Evolutionary conservation across 1,140 invertebrate genomes (phyloP).

Genomic region (Hylyphantes graminicola): DNA sequence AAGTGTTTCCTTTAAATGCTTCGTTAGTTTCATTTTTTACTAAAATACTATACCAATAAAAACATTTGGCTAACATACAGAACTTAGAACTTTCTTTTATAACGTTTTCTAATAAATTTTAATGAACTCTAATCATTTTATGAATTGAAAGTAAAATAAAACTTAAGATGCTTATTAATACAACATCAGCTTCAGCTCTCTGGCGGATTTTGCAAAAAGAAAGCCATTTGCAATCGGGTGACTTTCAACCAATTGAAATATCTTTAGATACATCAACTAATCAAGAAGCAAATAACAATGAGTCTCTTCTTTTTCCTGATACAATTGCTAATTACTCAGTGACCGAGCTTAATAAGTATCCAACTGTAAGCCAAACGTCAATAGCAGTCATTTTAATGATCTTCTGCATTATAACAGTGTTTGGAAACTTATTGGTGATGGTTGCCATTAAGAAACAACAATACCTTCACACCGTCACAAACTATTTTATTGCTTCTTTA

Average conservation of each 20-base stretch:
- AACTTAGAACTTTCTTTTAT: neutral
- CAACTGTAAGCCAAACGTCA: conserved; percentile 60
- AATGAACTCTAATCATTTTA: neutral
- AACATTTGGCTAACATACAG: neutral
- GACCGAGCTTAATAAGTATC: neutral
- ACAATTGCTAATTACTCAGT: neutral
- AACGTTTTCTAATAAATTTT: neutral
- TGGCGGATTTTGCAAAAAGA: neutral
- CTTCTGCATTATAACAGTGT: conserved; percentile 75
- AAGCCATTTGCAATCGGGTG: neutral
- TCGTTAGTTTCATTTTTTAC: too few species aligned
- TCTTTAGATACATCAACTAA: neutral
- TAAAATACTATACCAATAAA: too few species aligned
- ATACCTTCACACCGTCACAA: conserved; percentile 79
- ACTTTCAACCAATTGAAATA: neutral
- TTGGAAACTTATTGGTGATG: conserved; percentile 80
- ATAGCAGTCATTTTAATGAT: conserved; percentile 72
- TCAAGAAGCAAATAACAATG: neutral
- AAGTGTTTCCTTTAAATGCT: too few species aligned
- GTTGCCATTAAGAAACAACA: conserved; percentile 77
- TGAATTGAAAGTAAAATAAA: neutral
- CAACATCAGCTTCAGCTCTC: neutral
- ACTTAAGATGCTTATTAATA: neutral
- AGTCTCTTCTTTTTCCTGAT: neutral
- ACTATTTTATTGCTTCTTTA: conserved; percentile 82